Evolutionary conservation across 2,113 vertebrate species (phyloP).

Genomic region (Riparia riparia): DNA sequence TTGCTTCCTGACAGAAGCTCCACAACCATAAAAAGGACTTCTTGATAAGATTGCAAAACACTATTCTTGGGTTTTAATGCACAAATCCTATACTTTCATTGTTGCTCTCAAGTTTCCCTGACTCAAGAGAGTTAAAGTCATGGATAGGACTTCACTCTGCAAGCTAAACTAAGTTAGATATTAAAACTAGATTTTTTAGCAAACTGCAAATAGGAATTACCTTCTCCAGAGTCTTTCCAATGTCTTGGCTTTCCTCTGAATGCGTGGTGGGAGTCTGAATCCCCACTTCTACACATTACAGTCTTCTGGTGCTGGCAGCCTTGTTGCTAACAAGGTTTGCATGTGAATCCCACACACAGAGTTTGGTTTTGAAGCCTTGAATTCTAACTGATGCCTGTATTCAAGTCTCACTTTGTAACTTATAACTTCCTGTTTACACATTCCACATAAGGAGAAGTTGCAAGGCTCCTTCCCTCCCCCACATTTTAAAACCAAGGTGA

Average conservation of each 20-base stretch:
- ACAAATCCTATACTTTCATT: background rate
- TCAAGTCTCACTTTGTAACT: background rate
- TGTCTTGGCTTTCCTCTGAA: background rate
- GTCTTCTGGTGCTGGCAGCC: background rate
- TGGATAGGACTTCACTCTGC: background rate
- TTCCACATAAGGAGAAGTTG: background rate
- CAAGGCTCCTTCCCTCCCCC: background rate
- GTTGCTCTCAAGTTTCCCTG: background rate
- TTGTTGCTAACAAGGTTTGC: background rate
- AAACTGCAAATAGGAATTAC: background rate
- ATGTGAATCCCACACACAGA: fast-evolving
- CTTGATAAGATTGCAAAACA: background rate
- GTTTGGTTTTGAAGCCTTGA: background rate
- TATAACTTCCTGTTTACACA: background rate
- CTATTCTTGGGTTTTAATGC: background rate
- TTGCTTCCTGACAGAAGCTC: background rate
- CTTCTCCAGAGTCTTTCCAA: background rate
- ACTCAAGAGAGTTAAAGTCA: background rate
- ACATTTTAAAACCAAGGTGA: background rate
- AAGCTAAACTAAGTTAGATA: background rate
- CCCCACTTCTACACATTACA: background rate
- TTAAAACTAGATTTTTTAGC: background rate
- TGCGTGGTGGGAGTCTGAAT: background rate
- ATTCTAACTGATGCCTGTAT: background rate
- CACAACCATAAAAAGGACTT: background rate